Evolutionary conservation across 2,797 vertebrate species (phyloP), one percentile per base, ranked within the genome.

Genomic region (Rostrhamus sociabilis): DNA sequence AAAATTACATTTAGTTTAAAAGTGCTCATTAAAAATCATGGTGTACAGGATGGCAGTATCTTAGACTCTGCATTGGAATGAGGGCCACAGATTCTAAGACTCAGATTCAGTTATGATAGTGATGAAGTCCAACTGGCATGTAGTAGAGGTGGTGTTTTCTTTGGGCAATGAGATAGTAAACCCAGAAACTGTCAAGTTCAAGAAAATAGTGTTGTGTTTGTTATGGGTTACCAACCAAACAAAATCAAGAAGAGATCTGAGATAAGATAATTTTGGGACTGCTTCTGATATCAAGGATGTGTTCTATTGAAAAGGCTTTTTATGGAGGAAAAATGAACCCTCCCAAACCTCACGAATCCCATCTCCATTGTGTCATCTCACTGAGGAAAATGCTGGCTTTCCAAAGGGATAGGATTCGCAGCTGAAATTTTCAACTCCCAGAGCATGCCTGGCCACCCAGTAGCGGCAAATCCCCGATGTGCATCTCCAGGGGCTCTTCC

Each of bases 401-500:
- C 81, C 69, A 91, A 91, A 86, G 56, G 89, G 62, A 29, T 3
- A 12, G 42, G 45, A 77, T 32, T 42, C 0, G 0, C 75, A 86
- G 73, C 74, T 93, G 75, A 87, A 68, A 91, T n/a, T 62, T 69
- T 69, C 73, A 91, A 73, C 34, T 93, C 91, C 90, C 80, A 62
- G 43, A 69, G 32, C 64, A 26, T 29, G 77, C 45, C 74, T 92
- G 93, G 92, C 94, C 96, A 97, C 92, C 92, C 91, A 86, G 86
- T 66, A 97, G 94, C 0, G 0, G 19, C 62, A 93, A 74, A 92
- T 94, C 93, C 94, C 95, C 7, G 5, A 94, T 20, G 93, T 52
- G 89, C 86, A 93, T 94, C 94, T 90, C 96, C 91, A 93, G 85
- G 87, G 96, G 86, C 89, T 96, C 92, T 96, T 96, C 93, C 90